Percentiles rank a stretch among this genome's conserved stretches.
Evolutionary conservation across 2,113 vertebrate genomes (phyloP).

Genomic region (Syngnathus scovelli): DNA sequence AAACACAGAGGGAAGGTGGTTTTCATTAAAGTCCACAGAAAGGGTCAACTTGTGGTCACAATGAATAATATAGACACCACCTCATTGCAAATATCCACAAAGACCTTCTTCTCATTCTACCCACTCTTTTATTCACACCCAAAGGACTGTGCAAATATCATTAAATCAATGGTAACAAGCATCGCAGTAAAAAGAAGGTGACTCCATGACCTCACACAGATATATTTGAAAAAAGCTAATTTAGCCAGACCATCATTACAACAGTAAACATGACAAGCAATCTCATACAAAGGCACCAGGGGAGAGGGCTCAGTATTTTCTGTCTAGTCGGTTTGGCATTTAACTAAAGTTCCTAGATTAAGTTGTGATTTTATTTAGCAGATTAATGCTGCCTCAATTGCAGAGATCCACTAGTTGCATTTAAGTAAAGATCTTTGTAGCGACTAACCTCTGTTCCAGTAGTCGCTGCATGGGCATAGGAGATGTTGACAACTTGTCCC

Average conservation of each 20-base stretch:
- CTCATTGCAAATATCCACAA: slow-evolving; percentile 19
- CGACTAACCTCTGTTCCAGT: no score
- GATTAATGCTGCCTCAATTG: no score
- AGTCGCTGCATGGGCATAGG: no score
- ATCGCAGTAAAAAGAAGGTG: slow-evolving; percentile 5
- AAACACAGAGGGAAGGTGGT: slow-evolving; percentile 2
- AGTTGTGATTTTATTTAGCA: no score
- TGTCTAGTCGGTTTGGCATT: not conserved
- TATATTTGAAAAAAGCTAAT: not conserved
- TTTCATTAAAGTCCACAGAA: slow-evolving; percentile 47
- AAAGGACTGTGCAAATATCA: slow-evolving; percentile 5
- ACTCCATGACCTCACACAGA: not conserved
- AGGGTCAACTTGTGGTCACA: slow-evolving; percentile 31
- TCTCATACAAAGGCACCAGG: not conserved
- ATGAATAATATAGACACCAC: slow-evolving; percentile 36
- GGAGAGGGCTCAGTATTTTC: not conserved
- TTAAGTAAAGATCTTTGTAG: not conserved
- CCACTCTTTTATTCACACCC: slow-evolving; percentile 12
- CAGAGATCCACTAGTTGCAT: not conserved
- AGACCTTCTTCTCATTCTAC: slow-evolving; percentile 4
- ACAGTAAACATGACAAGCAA: not conserved
- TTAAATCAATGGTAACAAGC: slow-evolving; percentile 7
- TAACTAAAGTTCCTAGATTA: not conserved
- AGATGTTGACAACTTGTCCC: no score
- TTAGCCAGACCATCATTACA: slow-evolving; percentile 3